Evolutionary conservation across 2,113 vertebrate genomes (phyloP).

Genomic region (Microcebus lehilahytsara): DNA sequence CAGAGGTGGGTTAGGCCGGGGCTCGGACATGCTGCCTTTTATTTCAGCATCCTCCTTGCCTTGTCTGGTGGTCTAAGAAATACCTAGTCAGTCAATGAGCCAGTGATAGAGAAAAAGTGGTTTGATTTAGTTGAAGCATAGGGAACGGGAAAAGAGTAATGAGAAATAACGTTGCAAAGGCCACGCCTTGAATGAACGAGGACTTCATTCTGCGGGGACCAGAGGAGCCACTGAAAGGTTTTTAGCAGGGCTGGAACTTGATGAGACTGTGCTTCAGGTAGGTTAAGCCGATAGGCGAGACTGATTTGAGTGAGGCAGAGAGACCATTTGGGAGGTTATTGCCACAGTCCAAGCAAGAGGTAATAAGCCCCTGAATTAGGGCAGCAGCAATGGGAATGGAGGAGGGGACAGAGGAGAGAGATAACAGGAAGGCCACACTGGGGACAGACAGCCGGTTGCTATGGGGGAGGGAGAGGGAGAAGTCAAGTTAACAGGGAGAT

Average conservation of each 20-base stretch:
- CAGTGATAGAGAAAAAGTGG: not conserved
- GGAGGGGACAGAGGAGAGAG: not conserved
- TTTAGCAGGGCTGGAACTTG: not conserved
- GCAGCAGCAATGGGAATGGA: not conserved
- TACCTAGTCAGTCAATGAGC: not conserved
- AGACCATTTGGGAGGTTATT: not conserved
- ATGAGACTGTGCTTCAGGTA: conserved; percentile 5
- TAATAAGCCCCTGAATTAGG: conserved; percentile 53
- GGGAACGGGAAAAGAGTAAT: not conserved
- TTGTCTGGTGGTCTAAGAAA: not conserved
- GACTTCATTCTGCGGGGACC: not conserved
- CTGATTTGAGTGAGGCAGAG: not conserved
- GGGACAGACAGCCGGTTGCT: not conserved
- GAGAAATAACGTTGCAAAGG: conserved; percentile 26
- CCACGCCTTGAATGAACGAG: not conserved
- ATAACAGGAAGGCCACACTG: not conserved
- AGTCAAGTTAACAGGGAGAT: not conserved
- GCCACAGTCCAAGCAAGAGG: conserved; percentile 9
- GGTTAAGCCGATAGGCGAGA: not conserved
- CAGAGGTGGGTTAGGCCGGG: not conserved
- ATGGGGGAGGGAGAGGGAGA: not conserved
- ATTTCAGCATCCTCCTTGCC: not conserved
- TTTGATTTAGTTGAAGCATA: conserved; percentile 17
- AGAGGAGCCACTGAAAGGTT: not conserved
- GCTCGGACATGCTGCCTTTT: not conserved